phyloP scores from a whole-genome alignment of 1,140 invertebrate species.

The Drosophila ananassae region DNA sequence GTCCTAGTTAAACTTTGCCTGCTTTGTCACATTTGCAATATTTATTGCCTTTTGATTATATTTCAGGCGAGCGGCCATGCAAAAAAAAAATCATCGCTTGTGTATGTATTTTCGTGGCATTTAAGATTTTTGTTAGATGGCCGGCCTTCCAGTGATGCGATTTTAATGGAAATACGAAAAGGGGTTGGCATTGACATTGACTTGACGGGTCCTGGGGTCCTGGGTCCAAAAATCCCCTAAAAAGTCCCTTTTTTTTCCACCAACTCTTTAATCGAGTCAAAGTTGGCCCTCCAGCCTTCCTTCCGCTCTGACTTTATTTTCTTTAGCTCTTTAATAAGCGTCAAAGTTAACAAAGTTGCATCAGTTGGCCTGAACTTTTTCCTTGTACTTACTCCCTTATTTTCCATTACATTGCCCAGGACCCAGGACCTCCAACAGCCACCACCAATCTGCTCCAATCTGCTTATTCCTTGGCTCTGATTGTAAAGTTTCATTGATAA shows the following conservation, averaged over 20 bases:
- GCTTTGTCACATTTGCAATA: slow-evolving; percentile 74
- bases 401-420: slow-evolving; percentile 5
- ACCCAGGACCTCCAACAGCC: not conserved
- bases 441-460: slow-evolving; percentile 1
- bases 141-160: slow-evolving; percentile 6
- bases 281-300: slow-evolving; percentile 1
- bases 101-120: slow-evolving; percentile 22
- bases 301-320: not conserved
- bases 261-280: slow-evolving; percentile 30
- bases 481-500: slow-evolving; percentile 81
- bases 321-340: slow-evolving; percentile 50
- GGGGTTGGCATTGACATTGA: slow-evolving; percentile 45
- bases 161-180: slow-evolving; percentile 36
- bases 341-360: slow-evolving; percentile 73
- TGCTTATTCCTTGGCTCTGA: slow-evolving; percentile 38
- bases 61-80: slow-evolving; percentile 8
- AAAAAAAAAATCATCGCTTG: slow-evolving; percentile 5
- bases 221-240: not conserved
- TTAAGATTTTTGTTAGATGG: slow-evolving; percentile 9
- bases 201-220: slow-evolving; percentile 11
- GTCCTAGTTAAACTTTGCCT: slow-evolving; percentile 72
- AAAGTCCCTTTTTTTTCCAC: not conserved
- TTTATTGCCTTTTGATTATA: slow-evolving; percentile 80
- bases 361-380: slow-evolving; percentile 45
- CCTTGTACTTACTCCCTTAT: slow-evolving; percentile 18